Evolutionary conservation across 2,888 invertebrate genomes (phyloP).

Genomic region (Drosophila trichaetosa): DNA sequence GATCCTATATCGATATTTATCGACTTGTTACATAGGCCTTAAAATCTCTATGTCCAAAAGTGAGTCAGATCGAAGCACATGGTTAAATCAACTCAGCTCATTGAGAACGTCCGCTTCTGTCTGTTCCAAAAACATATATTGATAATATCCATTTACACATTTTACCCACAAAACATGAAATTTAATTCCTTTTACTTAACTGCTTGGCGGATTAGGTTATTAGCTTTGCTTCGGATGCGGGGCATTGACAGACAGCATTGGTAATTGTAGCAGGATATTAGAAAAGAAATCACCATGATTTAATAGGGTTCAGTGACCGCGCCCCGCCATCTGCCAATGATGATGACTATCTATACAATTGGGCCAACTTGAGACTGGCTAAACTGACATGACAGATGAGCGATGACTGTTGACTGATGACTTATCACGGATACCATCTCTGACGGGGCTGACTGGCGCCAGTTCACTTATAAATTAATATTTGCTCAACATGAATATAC

Average conservation of each 20-base stretch:
- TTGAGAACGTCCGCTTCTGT: not conserved
- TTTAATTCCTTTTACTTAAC: not conserved
- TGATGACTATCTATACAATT: not conserved
- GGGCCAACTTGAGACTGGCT: not conserved
- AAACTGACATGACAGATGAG: conserved; percentile 2
- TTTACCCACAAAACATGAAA: not conserved
- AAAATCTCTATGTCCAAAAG: not conserved
- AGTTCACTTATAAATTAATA: not conserved
- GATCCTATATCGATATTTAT: not conserved
- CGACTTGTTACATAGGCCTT: not conserved
- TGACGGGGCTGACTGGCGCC: not conserved
- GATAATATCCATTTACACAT: not conserved
- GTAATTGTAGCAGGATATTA: not conserved
- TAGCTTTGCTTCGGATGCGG: not conserved
- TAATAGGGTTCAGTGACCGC: not conserved
- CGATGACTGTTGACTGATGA: conserved; percentile 1
- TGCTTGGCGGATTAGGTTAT: not conserved
- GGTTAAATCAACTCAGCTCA: not conserved
- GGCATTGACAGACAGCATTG: not conserved
- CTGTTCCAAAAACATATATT: not conserved
- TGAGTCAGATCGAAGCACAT: not conserved
- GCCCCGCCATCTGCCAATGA: not conserved
- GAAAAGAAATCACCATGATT: not conserved
- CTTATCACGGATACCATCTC: not conserved
- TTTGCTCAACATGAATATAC: not conserved